These are phyloP conservation scores for Andrena dorsata DNA, from an alignment of 2,888 invertebrate species.

Conservation along the genomic window DNA sequence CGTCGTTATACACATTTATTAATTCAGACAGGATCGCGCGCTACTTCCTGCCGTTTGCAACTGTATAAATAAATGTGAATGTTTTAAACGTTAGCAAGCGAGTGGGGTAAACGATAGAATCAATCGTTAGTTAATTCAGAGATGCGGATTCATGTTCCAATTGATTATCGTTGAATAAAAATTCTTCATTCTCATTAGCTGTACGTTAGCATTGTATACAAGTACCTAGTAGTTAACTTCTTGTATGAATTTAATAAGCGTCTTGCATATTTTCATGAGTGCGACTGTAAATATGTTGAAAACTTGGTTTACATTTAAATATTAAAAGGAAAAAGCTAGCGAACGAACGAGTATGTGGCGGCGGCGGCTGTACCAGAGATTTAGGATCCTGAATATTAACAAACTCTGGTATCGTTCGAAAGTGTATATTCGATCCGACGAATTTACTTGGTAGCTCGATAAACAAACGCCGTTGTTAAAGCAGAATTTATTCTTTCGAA, in stretches of 20 bases:
- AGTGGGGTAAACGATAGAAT: neutral
- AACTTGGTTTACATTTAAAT: constrained; percentile 28
- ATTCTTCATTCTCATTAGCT: constrained; percentile 29
- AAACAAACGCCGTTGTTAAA: constrained; percentile 39
- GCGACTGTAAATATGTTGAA: constrained; percentile 46
- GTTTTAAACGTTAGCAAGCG: constrained; percentile 17
- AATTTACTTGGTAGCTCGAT: constrained; percentile 41
- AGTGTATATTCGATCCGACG: constrained; percentile 41
- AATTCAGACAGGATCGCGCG: constrained; percentile 37
- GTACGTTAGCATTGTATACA: constrained; percentile 5
- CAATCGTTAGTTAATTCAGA: constrained; percentile 10
- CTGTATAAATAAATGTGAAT: constrained; percentile 22
- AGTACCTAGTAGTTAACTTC: constrained; percentile 23
- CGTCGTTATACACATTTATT: constrained; percentile 25
- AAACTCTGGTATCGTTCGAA: constrained; percentile 30
- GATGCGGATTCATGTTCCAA: constrained; percentile 1
- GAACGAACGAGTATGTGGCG: constrained; percentile 17
- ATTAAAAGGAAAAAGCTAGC: constrained; percentile 12
- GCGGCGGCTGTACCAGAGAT: constrained; percentile 23
- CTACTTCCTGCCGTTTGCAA: constrained; percentile 34
- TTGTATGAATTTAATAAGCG: constrained; percentile 6
- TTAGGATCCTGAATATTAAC: constrained; percentile 16
- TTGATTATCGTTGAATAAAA: constrained; percentile 1
- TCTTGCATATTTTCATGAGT: constrained; percentile 49
- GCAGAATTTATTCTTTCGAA: constrained; percentile 26